Evolutionary conservation across 2,113 vertebrate genomes (phyloP).

Genomic region (Plecturocebus donacophilus): DNA sequence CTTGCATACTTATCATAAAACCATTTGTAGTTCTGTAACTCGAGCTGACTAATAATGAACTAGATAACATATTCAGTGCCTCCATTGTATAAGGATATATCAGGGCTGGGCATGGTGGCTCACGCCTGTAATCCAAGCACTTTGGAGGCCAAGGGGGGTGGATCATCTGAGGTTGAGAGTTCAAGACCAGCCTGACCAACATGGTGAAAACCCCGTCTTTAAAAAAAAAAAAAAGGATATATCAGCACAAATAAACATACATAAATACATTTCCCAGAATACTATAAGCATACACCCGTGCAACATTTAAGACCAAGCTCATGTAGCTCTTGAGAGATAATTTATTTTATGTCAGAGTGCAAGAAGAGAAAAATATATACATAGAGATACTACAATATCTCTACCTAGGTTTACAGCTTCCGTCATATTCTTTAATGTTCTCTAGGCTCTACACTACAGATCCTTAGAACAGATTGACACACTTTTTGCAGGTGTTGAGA

Average conservation of each 20-base stretch:
- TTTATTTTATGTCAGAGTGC: not conserved
- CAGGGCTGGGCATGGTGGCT: no score
- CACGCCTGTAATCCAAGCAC: no score
- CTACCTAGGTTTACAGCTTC: not conserved
- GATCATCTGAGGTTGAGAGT: no score
- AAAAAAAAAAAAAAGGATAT: not conserved
- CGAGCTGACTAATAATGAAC: constrained; percentile 54
- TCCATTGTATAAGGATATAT: not conserved
- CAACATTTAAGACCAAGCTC: not conserved
- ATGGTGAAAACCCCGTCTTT: no score
- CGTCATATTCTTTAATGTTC: not conserved
- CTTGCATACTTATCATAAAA: not conserved
- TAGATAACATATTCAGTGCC: constrained; percentile 7
- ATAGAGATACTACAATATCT: not conserved
- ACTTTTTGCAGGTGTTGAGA: not conserved
- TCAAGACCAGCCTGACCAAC: no score
- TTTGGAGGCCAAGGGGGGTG: no score
- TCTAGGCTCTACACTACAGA: not conserved
- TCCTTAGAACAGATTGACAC: not conserved
- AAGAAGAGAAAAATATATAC: not conserved
- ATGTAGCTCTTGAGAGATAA: not conserved
- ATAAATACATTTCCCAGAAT: not conserved
- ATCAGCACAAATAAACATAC: not conserved
- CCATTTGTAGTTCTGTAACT: not conserved
- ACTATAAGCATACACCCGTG: not conserved